A percentile compares a stretch with the other conserved stretches of the same genome.
Conservation (phyloP, 2,113 vertebrate species). For the Mesoclemmys tuberculata region DNA sequence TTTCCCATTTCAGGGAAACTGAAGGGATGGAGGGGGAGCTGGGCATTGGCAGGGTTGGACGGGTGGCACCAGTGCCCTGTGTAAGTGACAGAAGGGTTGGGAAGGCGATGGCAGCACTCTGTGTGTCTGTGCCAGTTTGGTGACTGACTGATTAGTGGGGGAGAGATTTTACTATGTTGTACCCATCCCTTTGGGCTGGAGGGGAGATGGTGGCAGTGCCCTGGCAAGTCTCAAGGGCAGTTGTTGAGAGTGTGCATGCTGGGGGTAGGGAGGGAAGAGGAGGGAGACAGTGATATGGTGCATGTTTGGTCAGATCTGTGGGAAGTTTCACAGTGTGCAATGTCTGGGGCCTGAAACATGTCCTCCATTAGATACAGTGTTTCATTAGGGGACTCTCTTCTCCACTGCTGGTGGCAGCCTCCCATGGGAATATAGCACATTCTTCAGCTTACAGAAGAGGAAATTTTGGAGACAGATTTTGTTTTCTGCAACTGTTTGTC, state of each 20-base stretch:
- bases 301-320: neutral
- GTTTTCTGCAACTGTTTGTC: slow-evolving; percentile 20
- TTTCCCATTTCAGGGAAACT: neutral
- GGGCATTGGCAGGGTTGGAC: neutral
- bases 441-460: neutral
- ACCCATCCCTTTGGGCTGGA: neutral
- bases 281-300: neutral
- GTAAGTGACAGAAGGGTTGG: neutral
- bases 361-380: neutral
- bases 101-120: neutral
- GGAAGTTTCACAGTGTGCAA: neutral
- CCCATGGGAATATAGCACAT: neutral
- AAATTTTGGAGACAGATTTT: neutral
- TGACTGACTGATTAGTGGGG: fast-evolving
- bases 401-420: neutral
- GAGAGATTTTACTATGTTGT: neutral
- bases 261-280: neutral
- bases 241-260: neutral
- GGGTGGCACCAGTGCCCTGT: neutral
- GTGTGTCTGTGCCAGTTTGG: neutral
- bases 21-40: neutral
- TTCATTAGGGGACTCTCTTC: neutral
- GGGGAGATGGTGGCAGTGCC: neutral
- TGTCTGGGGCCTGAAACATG: neutral
- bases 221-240: neutral